Percentiles rank a stretch among this genome's conserved stretches.
Evolutionary conservation across 2,113 vertebrate species (phyloP).

Genomic region (Thymallus thymallus): DNA sequence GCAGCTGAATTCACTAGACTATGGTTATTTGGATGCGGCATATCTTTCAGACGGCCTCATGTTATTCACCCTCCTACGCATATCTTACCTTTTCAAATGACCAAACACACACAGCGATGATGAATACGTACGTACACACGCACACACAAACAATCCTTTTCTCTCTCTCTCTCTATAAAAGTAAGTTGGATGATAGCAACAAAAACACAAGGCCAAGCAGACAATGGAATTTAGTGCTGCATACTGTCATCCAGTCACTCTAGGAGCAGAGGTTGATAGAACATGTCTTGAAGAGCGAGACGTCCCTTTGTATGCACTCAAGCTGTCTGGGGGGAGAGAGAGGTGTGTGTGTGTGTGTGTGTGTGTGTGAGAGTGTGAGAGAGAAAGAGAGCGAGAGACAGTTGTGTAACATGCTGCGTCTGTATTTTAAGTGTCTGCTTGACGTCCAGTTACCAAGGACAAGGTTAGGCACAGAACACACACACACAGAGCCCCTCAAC

Average conservation of each 20-base stretch:
- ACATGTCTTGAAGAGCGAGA: too few relatives aligned
- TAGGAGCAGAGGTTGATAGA: not conserved
- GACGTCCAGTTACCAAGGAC: not conserved
- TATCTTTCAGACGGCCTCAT: not conserved
- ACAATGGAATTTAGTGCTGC: not conserved
- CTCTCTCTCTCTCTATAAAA: not conserved
- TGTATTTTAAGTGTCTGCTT: not conserved
- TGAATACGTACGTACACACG: not conserved
- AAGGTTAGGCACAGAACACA: not conserved
- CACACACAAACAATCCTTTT: not conserved
- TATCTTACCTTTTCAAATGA: not conserved
- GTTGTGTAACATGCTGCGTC: not conserved
- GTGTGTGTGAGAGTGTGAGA: not conserved
- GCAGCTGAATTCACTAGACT: not conserved
- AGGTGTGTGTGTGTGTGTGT: not conserved
- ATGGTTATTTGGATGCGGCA: not conserved
- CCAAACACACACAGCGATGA: not conserved
- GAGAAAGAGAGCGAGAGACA: not conserved
- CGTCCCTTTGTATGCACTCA: not conserved
- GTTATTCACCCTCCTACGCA: constrained; percentile 2
- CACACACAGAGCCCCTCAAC: not conserved
- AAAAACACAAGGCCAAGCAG: not conserved
- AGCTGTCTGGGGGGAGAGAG: not conserved
- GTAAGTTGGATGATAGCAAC: not conserved
- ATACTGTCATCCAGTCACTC: not conserved